Conservation (phyloP, 2,888 invertebrate species). For the Cecidostiba fungosa region DNA sequence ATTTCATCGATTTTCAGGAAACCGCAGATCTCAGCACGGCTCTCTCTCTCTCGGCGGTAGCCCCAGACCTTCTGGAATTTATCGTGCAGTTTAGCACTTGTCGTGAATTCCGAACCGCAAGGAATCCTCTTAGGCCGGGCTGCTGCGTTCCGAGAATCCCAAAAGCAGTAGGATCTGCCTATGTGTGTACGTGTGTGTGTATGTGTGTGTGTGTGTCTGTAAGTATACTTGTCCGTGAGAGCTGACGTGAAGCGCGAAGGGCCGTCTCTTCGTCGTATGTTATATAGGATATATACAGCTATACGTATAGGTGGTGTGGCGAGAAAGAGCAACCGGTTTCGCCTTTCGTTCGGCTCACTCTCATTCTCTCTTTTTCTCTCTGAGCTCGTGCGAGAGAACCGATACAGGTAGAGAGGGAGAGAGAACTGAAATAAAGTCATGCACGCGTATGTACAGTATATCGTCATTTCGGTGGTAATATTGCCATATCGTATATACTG, state of each 20-base stretch:
- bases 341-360: conserved; percentile 32
- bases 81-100: conserved; percentile 33
- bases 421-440: conserved; percentile 43
- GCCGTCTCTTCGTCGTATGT: background rate
- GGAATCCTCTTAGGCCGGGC: conserved; percentile 26
- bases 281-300: conserved; percentile 10
- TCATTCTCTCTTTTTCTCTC: conserved; percentile 9
- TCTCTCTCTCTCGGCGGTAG: background rate
- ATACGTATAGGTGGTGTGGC: background rate
- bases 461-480: conserved; percentile 28
- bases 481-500: background rate
- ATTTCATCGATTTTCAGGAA: conserved; percentile 32
- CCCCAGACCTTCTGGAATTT: background rate
- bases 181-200: background rate
- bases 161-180: conserved; percentile 3
- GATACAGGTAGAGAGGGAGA: background rate
- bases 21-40: background rate
- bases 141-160: conserved; percentile 39
- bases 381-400: background rate
- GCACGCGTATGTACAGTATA: background rate
- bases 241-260: conserved; percentile 14
- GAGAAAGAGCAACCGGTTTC: conserved; percentile 46
- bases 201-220: background rate
- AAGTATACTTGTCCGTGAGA: background rate
- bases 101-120: conserved; percentile 9